phyloP scores from a whole-genome alignment of 2,888 invertebrate species.

The Copidosoma aretas region DNA sequence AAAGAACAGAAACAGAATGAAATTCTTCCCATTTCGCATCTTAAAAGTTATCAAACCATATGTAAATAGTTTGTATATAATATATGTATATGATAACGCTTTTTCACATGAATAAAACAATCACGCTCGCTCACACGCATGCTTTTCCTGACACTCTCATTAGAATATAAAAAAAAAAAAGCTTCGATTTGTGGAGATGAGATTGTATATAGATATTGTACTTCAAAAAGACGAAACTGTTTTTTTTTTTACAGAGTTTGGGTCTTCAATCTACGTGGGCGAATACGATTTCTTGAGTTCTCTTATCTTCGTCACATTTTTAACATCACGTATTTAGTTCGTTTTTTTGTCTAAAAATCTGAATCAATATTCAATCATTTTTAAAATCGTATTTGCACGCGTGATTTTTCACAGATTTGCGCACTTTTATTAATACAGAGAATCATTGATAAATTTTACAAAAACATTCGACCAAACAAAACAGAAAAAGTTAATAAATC shows the following conservation, averaged over 20 bases:
- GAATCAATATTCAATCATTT: not conserved
- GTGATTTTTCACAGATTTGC: constrained; percentile 9
- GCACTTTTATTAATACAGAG: constrained; percentile 6
- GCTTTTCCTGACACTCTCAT: constrained; percentile 32
- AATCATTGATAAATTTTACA: constrained; percentile 1
- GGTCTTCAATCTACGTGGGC: too few relatives aligned
- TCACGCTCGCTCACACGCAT: constrained; percentile 9
- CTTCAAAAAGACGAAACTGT: not conserved
- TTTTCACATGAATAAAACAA: constrained; percentile 34
- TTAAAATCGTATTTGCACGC: constrained; percentile 4
- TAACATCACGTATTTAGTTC: too few relatives aligned
- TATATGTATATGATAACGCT: constrained; percentile 37
- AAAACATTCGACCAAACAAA: constrained; percentile 5
- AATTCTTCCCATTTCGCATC: constrained; percentile 25
- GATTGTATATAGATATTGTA: constrained; percentile 1
- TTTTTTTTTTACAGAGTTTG: not conserved
- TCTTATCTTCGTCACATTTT: too few relatives aligned
- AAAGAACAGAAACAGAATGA: constrained; percentile 14
- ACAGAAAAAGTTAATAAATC: not conserved
- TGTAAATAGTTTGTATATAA: constrained; percentile 35
- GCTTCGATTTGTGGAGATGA: constrained; percentile 37
- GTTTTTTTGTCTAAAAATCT: too few relatives aligned
- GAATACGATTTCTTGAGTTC: too few relatives aligned
- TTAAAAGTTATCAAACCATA: constrained; percentile 38
- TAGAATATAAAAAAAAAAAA: constrained; percentile 33